A percentile compares a stretch with the other conserved stretches of the same genome.
These are phyloP conservation scores for Epinephelus lanceolatus DNA, from an alignment of 2,113 vertebrate genomes.

Conservation along the genomic window DNA sequence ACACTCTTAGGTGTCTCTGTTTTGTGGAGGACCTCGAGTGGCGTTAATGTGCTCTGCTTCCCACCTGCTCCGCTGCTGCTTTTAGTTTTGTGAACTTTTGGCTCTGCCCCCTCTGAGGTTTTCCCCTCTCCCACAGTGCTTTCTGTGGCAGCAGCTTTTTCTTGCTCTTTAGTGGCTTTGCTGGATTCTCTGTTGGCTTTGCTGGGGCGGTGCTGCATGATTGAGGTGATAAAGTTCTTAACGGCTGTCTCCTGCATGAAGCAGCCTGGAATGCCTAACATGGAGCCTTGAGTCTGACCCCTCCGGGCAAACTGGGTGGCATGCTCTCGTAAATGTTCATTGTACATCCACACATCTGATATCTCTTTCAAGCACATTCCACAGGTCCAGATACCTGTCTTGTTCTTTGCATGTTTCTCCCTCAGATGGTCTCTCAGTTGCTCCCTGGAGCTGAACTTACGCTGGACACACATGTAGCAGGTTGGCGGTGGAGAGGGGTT, in stretches of 20 bases:
- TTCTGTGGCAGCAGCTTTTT: constrained; percentile 69
- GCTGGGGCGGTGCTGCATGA: constrained; percentile 87
- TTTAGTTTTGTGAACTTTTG: constrained; percentile 75
- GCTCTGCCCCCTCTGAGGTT: constrained; percentile 72
- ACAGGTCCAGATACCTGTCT: constrained; percentile 94
- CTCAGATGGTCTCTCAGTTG: constrained; percentile 94
- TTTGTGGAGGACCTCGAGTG: constrained; percentile 82
- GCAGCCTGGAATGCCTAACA: constrained; percentile 86
- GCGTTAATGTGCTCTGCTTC: constrained; percentile 74
- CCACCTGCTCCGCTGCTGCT: constrained; percentile 62
- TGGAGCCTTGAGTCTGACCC: constrained; percentile 89
- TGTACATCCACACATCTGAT: constrained; percentile 98
- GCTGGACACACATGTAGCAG: constrained; percentile 98
- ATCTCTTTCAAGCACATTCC: constrained; percentile 98
- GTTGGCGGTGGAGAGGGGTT: constrained; percentile 96
- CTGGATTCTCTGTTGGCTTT: constrained; percentile 79
- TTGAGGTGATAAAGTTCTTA: constrained; percentile 90
- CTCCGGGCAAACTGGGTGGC: constrained; percentile 93
- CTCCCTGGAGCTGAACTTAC: constrained; percentile 95
- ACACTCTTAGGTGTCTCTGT: constrained; percentile 84
- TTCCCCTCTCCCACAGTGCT: constrained; percentile 64
- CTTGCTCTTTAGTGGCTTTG: constrained; percentile 75
- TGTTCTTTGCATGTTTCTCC: constrained; percentile 94
- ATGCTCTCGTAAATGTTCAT: constrained; percentile 95
- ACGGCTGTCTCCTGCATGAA: constrained; percentile 87